Conservation (phyloP, 2,888 invertebrate genomes). For the Lamproptera curius region DNA sequence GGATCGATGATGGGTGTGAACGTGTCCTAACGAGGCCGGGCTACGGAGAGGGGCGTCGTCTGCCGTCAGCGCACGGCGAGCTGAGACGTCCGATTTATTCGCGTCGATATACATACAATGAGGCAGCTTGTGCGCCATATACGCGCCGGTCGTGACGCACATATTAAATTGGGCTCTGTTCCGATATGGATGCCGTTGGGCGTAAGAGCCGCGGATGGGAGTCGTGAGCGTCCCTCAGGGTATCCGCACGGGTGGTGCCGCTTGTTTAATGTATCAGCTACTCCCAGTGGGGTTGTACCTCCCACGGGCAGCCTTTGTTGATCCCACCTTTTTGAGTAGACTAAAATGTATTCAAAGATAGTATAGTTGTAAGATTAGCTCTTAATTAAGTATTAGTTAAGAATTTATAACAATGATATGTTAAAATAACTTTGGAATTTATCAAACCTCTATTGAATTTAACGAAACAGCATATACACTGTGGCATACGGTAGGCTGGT, state of each 20-base stretch:
- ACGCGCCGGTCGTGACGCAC: constrained; percentile 73
- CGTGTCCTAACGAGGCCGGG: constrained; percentile 20
- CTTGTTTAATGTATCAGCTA: constrained; percentile 30
- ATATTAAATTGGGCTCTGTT: constrained; percentile 74
- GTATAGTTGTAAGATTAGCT: no score
- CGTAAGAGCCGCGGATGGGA: constrained; percentile 54
- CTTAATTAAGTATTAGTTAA: no score
- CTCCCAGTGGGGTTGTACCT: constrained; percentile 34
- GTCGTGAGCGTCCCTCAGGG: constrained; percentile 61
- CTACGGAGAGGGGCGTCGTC: constrained; percentile 26
- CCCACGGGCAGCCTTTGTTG: background rate
- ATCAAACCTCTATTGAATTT: no score
- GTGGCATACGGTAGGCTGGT: no score
- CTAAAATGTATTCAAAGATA: no score
- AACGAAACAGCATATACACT: no score
- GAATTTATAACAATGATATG: no score
- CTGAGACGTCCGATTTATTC: constrained; percentile 65
- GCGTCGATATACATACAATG: constrained; percentile 74
- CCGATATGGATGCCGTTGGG: constrained; percentile 56
- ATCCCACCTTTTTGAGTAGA: no score
- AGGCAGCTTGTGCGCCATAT: constrained; percentile 68
- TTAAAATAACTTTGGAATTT: no score
- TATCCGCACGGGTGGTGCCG: constrained; percentile 57
- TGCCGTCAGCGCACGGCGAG: constrained; percentile 42
- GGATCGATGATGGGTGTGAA: constrained; percentile 66